Evolutionary conservation across 2,888 invertebrate species (phyloP), one percentile per base, ranked within the genome.

Genomic region (Diarsia mendica): DNA sequence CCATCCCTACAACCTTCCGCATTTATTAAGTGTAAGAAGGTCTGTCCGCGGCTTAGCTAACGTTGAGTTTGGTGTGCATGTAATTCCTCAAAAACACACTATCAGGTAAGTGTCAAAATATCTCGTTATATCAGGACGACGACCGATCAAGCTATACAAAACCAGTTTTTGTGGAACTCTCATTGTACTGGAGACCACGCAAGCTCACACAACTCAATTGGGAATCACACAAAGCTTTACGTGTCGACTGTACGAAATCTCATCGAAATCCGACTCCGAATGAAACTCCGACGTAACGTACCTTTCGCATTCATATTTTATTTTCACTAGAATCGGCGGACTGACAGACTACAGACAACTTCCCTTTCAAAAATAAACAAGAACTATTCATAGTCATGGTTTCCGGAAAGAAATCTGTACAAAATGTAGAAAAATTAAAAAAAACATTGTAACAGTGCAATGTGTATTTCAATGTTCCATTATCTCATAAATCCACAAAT

Each of bases 401-500:
- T 63, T n/a, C 13, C 10, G 44, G n/a, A 44, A 44, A n/a, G 13
- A 63, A 63, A 1, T 18, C 15, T 8, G 9, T 33, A 28, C 28
- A 0, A 55, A 28, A 28, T 58, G 1, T 15, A 6, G 6, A 2
- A 0, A 28, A 10, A 33, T 3, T 23, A 0, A 44, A 23, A 4
- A 49, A 48, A 13, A 15, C 2, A 8, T 9, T 9, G 28, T 3
- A 18, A 60, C 28, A 60, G 3, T 8, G 9, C 5, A 60, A 33
- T 51, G 15, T 39, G 5, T 28, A 33, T 60, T 71, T 48, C 8
- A 2, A 8, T 49, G 6, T 28, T 33, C 15, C 15, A 60, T 18
- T 51, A 48, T 23, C 15, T 48, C 39, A 82, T 75, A 75, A 77
- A 77, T 81, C 33, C 10, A 20, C 75, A 60, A 65, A 55, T n/a